A percentile compares a stretch with the other conserved stretches of the same genome.
These are phyloP conservation scores for Cecidostiba fungosa DNA, from an alignment of 2,888 invertebrate genomes.

Conservation along the genomic window DNA sequence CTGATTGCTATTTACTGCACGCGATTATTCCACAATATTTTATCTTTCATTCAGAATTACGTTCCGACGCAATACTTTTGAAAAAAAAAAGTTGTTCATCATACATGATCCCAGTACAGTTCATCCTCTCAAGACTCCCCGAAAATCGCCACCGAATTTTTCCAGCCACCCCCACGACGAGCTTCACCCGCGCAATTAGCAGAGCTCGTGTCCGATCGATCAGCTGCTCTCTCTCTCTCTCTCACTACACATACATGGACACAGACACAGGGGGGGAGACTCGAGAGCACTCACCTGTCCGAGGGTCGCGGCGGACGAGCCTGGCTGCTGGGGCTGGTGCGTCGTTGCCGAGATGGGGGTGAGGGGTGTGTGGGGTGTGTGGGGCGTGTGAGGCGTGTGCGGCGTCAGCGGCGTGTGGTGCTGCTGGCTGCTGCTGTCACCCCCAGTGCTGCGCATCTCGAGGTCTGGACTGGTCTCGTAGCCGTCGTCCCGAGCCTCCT, in stretches of 20 bases:
- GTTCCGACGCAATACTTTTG: no score
- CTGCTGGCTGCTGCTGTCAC: conserved; percentile 79
- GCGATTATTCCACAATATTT: not conserved
- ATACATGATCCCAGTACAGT: no score
- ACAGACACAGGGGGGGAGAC: not conserved
- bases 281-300: conserved; percentile 74
- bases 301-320: conserved; percentile 76
- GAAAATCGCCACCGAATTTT: not conserved
- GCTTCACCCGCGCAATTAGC: not conserved
- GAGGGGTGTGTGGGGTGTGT: conserved; percentile 79
- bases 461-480: conserved; percentile 91
- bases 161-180: not conserved
- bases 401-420: conserved; percentile 80
- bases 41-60: not conserved
- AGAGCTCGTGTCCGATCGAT: conserved; percentile 6
- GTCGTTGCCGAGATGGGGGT: conserved; percentile 79
- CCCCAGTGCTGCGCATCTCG: conserved; percentile 80
- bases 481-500: conserved; percentile 93
- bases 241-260: not conserved
- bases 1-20: no score
- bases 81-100: no score
- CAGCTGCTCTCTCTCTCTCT: not conserved
- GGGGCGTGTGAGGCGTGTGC: conserved; percentile 79
- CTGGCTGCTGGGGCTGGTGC: conserved; percentile 79
- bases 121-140: not conserved